Conservation (phyloP, 1,140 invertebrate species). For the Papilio machaon region DNA sequence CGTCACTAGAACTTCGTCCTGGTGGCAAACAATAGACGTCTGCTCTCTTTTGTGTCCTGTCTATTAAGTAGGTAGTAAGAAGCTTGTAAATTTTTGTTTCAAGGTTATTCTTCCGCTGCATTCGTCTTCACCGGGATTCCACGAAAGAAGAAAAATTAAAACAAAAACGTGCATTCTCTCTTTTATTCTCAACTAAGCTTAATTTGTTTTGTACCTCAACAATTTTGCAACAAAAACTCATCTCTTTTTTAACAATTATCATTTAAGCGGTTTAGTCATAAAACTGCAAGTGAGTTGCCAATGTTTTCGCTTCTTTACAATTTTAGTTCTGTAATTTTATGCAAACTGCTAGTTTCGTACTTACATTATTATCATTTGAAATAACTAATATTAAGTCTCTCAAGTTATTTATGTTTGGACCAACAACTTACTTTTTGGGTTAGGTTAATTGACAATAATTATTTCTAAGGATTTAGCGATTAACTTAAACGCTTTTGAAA, state of each 20-base stretch:
- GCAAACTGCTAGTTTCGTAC: neutral
- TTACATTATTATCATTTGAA: neutral
- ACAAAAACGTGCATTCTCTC: neutral
- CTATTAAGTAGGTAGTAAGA: no score
- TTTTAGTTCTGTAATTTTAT: conserved; percentile 7
- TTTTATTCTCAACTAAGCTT: neutral
- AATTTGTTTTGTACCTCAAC: neutral
- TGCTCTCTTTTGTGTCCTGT: no score
- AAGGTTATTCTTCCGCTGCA: neutral
- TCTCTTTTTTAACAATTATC: conserved; percentile 8
- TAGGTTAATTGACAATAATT: neutral
- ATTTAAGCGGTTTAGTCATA: conserved; percentile 8
- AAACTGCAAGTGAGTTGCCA: conserved; percentile 1
- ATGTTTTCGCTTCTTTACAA: conserved; percentile 18
- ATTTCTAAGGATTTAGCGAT: neutral
- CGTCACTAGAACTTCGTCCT: neutral
- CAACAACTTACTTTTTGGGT: neutral
- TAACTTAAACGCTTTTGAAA: no score
- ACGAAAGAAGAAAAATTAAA: neutral
- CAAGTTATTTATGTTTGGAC: neutral
- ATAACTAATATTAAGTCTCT: neutral
- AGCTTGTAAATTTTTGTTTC: neutral
- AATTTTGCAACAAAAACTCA: conserved; percentile 5
- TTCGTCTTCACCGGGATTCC: neutral
- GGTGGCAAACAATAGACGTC: no score